A percentile compares a stretch with the other conserved stretches of the same genome.
Conservation (phyloP, 1,140 invertebrate genomes). For the Phthorimaea operculella region DNA sequence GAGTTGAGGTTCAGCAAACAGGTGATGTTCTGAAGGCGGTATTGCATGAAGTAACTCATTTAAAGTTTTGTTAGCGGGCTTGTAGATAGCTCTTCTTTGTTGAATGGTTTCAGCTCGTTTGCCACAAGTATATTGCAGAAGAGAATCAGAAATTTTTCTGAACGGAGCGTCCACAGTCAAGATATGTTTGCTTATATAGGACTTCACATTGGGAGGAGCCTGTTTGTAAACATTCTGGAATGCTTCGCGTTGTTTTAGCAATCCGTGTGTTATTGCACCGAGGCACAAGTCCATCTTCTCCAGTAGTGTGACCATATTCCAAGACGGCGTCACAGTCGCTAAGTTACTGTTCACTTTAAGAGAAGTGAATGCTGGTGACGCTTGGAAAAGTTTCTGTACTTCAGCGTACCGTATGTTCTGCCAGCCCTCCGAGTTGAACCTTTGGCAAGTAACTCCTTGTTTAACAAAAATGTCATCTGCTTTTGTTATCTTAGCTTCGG, state of each 20-base stretch:
- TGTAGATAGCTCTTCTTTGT: not conserved
- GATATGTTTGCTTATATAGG: conserved; percentile 4
- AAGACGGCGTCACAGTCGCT: conserved; percentile 5
- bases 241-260: no score
- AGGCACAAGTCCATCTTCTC: conserved; percentile 9
- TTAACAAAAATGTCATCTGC: not conserved
- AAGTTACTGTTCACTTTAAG: conserved; percentile 6
- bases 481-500: conserved; percentile 1
- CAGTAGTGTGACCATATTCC: conserved; percentile 1
- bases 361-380: conserved; percentile 3
- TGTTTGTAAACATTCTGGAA: not conserved
- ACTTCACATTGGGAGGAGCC: conserved; percentile 1
- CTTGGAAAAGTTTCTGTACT: conserved; percentile 6
- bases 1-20: not conserved
- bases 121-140: conserved; percentile 6
- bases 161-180: not conserved
- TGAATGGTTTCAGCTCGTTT: not conserved
- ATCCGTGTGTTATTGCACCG: conserved; percentile 6
- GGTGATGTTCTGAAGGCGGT: not conserved
- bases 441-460: not conserved
- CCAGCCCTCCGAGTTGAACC: not conserved
- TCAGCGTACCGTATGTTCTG: conserved; percentile 1
- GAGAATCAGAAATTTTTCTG: conserved; percentile 3
- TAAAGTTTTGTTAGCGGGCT: not conserved
- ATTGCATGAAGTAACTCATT: conserved; percentile 1